Evolutionary conservation across 2,888 invertebrate species (phyloP).

Genomic region (Crocallis elinguaria): DNA sequence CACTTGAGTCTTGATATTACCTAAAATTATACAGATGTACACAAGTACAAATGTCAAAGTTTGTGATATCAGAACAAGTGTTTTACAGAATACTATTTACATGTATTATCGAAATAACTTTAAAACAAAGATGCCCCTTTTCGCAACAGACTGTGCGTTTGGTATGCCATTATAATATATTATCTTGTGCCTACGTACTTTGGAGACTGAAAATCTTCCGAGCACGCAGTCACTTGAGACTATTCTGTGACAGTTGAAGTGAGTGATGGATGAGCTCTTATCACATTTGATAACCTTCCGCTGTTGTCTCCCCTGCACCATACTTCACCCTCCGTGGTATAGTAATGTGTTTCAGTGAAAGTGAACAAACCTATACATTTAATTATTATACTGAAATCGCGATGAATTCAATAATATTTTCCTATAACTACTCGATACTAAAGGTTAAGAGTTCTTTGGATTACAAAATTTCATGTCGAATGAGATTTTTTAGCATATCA

Average conservation of each 20-base stretch:
- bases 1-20: neutral
- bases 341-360: slow-evolving; percentile 57
- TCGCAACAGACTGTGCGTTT: slow-evolving; percentile 11
- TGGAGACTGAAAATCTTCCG: slow-evolving; percentile 65
- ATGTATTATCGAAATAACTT: slow-evolving; percentile 3
- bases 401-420: no score
- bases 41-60: neutral
- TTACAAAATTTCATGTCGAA: no score
- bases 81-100: slow-evolving; percentile 9
- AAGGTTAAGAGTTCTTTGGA: no score
- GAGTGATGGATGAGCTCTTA: slow-evolving; percentile 80
- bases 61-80: slow-evolving; percentile 6
- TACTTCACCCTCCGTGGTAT: slow-evolving; percentile 36
- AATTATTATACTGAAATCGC: no score
- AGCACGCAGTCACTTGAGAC: slow-evolving; percentile 47
- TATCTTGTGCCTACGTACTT: neutral
- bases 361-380: no score
- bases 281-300: slow-evolving; percentile 78
- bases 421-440: no score
- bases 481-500: no score
- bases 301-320: slow-evolving; percentile 50
- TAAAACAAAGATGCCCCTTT: slow-evolving; percentile 6
- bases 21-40: neutral
- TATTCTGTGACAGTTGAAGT: slow-evolving; percentile 54
- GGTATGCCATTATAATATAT: neutral